Percentiles rank a stretch among this genome's conserved stretches.
Conservation (phyloP, 1,140 invertebrate species). For the Rhynchophorus ferrugineus region DNA sequence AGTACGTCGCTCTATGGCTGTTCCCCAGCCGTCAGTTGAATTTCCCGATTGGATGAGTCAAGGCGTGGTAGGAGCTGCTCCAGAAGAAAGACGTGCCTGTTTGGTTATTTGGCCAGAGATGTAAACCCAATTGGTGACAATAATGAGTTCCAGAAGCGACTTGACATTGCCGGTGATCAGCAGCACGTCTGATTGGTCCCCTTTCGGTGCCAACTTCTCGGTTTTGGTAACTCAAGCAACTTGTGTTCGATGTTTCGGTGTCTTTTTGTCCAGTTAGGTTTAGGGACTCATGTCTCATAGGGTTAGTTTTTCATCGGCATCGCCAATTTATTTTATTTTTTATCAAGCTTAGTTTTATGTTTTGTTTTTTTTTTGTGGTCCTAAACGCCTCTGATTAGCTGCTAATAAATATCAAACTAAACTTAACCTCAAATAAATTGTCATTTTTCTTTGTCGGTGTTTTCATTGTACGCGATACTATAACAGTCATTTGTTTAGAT, state of each 20-base stretch:
- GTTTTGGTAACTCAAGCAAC: slow-evolving; percentile 17
- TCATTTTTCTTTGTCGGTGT: not conserved
- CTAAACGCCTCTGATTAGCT: not conserved
- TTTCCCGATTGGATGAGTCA: slow-evolving; percentile 7
- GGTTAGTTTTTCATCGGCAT: slow-evolving; percentile 11
- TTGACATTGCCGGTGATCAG: slow-evolving; percentile 5
- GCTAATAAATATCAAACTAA: not conserved
- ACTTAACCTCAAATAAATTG: not conserved
- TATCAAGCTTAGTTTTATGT: not conserved
- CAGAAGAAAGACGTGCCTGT: slow-evolving; percentile 13
- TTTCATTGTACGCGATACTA: too few relatives aligned
- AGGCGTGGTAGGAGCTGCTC: slow-evolving; percentile 9
- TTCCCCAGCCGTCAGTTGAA: slow-evolving; percentile 8
- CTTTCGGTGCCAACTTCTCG: slow-evolving; percentile 8
- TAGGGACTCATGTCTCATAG: slow-evolving; percentile 18
- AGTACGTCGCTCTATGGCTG: slow-evolving; percentile 13
- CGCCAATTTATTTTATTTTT: not conserved
- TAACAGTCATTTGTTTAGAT: not conserved
- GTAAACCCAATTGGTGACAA: slow-evolving; percentile 1
- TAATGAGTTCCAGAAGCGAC: slow-evolving; percentile 14
- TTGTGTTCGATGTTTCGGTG: slow-evolving; percentile 19
- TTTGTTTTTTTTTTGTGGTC: not conserved
- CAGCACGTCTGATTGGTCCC: slow-evolving; percentile 1
- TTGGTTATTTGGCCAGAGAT: not conserved
- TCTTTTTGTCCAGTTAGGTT: slow-evolving; percentile 18